These are phyloP conservation scores for Drosophila merina DNA, from an alignment of 2,888 invertebrate species.

Conservation along the genomic window DNA sequence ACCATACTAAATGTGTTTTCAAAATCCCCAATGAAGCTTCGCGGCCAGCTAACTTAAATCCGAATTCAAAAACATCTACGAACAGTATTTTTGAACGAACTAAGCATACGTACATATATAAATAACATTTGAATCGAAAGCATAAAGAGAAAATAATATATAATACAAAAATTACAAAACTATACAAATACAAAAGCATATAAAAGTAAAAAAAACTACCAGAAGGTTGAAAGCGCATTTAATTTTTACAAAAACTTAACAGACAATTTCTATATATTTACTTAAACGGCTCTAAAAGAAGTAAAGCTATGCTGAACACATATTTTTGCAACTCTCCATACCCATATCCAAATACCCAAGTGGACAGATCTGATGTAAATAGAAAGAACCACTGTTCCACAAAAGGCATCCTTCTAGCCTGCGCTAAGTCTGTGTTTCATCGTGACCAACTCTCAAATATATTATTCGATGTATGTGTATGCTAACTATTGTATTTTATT, in stretches of 20 bases:
- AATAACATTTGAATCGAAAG: conserved; percentile 32
- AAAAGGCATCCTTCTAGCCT: conserved; percentile 11
- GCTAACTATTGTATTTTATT: conserved; percentile 34
- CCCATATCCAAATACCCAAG: not conserved
- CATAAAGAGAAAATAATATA: conserved; percentile 15
- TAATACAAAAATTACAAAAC: conserved; percentile 43
- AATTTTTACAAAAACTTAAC: conserved; percentile 52
- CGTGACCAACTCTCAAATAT: conserved; percentile 42
- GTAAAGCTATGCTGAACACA: conserved; percentile 47
- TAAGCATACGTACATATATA: conserved; percentile 26
- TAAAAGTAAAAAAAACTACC: conserved; percentile 32
- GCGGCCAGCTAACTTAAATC: conserved; percentile 51
- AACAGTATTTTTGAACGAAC: conserved; percentile 68
- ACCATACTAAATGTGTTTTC: conserved; percentile 20
- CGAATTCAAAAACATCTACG: conserved; percentile 59
- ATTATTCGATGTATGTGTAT: conserved; percentile 23
- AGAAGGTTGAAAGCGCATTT: conserved; percentile 76
- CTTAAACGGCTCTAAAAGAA: conserved; percentile 32
- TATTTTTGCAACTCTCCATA: conserved; percentile 37
- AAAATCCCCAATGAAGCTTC: conserved; percentile 41
- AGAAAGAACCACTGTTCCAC: conserved; percentile 5
- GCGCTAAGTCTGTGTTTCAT: conserved; percentile 31
- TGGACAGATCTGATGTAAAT: conserved; percentile 20
- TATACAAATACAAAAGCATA: conserved; percentile 29
- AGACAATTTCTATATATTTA: conserved; percentile 29